Conservation (phyloP, 1,140 invertebrate genomes). For the Streblospio benedicti region DNA sequence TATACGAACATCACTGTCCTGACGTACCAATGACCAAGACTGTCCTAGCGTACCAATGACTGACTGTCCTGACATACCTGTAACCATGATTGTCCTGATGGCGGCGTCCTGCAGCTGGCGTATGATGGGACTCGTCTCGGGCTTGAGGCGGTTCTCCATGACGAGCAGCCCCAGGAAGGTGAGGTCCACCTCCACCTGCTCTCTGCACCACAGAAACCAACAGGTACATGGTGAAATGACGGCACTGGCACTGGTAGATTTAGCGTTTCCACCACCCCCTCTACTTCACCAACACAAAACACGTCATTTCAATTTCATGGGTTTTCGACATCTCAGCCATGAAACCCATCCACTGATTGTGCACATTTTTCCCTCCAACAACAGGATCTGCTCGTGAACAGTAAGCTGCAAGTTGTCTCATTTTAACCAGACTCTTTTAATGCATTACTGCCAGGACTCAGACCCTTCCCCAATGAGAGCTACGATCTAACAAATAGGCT, state of each 20-base stretch:
- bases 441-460: no score
- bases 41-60: no score
- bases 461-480: no score
- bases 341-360: neutral
- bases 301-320: neutral
- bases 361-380: neutral
- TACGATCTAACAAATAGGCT: no score
- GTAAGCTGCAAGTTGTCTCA: no score
- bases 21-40: no score
- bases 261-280: neutral
- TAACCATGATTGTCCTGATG: constrained; percentile 91
- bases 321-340: neutral
- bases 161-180: constrained; percentile 80
- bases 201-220: constrained; percentile 26
- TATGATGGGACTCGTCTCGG: constrained; percentile 72
- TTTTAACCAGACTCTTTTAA: no score
- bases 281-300: neutral
- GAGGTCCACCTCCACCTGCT: constrained; percentile 64
- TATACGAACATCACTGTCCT: no score
- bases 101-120: constrained; percentile 67
- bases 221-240: neutral
- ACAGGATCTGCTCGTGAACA: no score
- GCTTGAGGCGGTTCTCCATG: constrained; percentile 85
- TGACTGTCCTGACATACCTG: constrained; percentile 54
- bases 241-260: neutral